Conservation (phyloP, 2,888 invertebrate species). For the Prosopocoilus inquinatus region DNA sequence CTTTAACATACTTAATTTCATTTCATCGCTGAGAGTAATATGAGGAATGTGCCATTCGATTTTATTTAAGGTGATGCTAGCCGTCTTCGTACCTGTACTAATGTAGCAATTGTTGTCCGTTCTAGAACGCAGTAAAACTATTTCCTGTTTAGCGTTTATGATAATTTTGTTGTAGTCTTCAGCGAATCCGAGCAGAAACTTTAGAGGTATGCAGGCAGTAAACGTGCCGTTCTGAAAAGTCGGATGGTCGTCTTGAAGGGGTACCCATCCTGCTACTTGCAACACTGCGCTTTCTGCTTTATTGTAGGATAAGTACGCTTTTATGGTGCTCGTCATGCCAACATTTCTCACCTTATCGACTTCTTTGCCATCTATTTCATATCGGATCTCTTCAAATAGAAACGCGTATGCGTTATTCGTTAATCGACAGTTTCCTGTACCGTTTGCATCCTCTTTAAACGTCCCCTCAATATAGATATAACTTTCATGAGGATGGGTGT, state of each 20-base stretch:
- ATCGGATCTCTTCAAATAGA: constrained; percentile 22
- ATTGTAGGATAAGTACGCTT: constrained; percentile 13
- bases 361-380: constrained; percentile 20
- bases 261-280: constrained; percentile 6
- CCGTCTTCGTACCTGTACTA: neutral
- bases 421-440: constrained; percentile 4
- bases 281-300: constrained; percentile 8
- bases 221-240: neutral
- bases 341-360: constrained; percentile 15
- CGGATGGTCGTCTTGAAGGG: neutral
- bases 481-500: constrained; percentile 14
- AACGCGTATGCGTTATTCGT: constrained; percentile 18
- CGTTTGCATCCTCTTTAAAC: constrained; percentile 1
- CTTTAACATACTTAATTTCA: constrained; percentile 9
- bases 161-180: constrained; percentile 44
- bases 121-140: constrained; percentile 38
- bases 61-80: neutral
- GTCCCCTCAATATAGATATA: constrained; percentile 15
- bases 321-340: constrained; percentile 15
- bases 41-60: constrained; percentile 8
- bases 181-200: constrained; percentile 38
- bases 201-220: constrained; percentile 27
- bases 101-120: constrained; percentile 24
- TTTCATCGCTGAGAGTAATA: constrained; percentile 2
- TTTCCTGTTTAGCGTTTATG: constrained; percentile 45